These are phyloP conservation scores for Lobophora halterata DNA, from an alignment of 2,888 invertebrate genomes.

Conservation along the genomic window DNA sequence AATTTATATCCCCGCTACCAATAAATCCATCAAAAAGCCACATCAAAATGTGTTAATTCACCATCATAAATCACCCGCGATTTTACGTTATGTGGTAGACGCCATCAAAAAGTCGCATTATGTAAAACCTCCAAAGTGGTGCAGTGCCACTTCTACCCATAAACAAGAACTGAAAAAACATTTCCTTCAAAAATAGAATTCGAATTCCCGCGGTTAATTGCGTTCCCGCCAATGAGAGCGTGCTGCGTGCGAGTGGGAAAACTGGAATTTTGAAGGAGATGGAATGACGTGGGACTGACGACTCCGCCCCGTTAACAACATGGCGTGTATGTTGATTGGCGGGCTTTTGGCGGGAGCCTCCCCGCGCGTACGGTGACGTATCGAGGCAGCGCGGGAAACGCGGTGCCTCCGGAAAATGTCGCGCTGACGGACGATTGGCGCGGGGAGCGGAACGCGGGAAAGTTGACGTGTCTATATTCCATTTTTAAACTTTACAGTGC, in stretches of 20 bases:
- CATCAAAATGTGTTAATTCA: constrained; percentile 67
- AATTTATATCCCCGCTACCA: constrained; percentile 59
- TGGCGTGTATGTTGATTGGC: constrained; percentile 84
- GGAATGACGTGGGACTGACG: constrained; percentile 45
- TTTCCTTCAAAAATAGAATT: constrained; percentile 79
- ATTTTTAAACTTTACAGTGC: constrained; percentile 23
- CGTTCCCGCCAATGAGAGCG: constrained; percentile 71
- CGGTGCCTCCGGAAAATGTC: constrained; percentile 55
- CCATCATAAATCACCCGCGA: constrained; percentile 60
- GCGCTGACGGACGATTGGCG: constrained; percentile 39
- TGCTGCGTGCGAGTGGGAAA: constrained; percentile 58
- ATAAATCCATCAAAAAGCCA: constrained; percentile 70
- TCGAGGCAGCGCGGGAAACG: constrained; percentile 60
- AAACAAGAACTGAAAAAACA: constrained; percentile 74
- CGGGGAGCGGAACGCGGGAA: constrained; percentile 41
- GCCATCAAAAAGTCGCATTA: constrained; percentile 40
- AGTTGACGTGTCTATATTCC: constrained; percentile 28
- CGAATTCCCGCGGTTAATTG: constrained; percentile 79
- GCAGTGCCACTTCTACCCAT: constrained; percentile 45
- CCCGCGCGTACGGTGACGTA: constrained; percentile 49
- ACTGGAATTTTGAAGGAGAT: constrained; percentile 49
- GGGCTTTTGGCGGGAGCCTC: constrained; percentile 62
- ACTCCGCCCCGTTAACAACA: constrained; percentile 84
- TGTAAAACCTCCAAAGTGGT: constrained; percentile 37
- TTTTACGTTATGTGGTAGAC: constrained; percentile 66